A percentile compares a stretch with the other conserved stretches of the same genome.
These are phyloP conservation scores for Scotopteryx bipunctaria DNA, from an alignment of 2,888 invertebrate genomes.

Conservation along the genomic window DNA sequence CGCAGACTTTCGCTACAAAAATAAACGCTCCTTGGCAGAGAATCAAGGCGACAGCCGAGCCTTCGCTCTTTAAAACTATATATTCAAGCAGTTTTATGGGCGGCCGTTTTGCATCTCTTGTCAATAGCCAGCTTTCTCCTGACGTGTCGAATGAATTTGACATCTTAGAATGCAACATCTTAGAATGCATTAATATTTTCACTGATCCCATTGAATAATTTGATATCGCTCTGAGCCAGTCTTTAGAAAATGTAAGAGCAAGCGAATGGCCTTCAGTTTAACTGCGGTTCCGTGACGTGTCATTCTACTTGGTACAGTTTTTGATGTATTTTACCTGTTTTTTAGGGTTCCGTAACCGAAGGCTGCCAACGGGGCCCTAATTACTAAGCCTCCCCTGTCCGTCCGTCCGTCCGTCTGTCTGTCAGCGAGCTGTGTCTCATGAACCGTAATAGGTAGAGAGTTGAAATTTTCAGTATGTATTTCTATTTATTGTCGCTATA, in stretches of 20 bases:
- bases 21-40: conserved; percentile 81
- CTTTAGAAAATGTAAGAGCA: conserved; percentile 1
- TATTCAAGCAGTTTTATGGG: conserved; percentile 68
- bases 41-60: conserved; percentile 79
- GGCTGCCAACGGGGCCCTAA: too few species aligned
- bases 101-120: conserved; percentile 45
- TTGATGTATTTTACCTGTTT: too few species aligned
- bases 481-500: too few species aligned
- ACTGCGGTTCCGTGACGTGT: conserved; percentile 1
- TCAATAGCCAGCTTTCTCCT: conserved; percentile 28
- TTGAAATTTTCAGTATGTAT: too few species aligned
- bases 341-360: too few species aligned
- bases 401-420: too few species aligned
- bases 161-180: conserved; percentile 5
- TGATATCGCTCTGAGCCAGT: conserved; percentile 1
- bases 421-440: too few species aligned
- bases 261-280: conserved; percentile 14
- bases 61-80: conserved; percentile 69
- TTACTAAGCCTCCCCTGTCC: too few species aligned
- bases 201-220: neutral
- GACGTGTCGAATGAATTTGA: conserved; percentile 17
- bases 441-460: too few species aligned
- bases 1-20: conserved; percentile 79
- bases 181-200: conserved; percentile 3
- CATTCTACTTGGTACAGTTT: too few species aligned